Conservation (phyloP, 2,888 invertebrate genomes). For the Timema podura region DNA sequence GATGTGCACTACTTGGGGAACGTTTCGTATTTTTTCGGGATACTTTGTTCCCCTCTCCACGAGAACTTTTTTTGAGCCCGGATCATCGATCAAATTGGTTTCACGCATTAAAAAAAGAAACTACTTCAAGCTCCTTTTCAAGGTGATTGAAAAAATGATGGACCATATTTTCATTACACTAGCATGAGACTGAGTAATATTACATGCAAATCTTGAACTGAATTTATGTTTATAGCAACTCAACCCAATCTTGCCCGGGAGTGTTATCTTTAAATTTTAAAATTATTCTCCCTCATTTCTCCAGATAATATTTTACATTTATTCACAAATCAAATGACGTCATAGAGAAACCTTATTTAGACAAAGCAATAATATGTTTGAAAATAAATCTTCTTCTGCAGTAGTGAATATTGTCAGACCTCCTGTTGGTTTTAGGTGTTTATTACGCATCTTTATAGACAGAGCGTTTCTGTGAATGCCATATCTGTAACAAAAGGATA, state of each 20-base stretch:
- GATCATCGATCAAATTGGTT: background rate
- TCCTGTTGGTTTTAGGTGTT: background rate
- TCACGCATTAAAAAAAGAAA: background rate
- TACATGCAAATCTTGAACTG: background rate
- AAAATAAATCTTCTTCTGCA: background rate
- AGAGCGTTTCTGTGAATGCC: background rate
- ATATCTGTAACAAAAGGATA: background rate
- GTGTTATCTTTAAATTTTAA: background rate
- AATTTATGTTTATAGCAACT: background rate
- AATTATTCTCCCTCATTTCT: background rate
- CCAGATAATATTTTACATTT: background rate
- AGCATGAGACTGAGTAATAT: background rate
- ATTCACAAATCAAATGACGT: background rate
- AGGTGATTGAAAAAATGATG: background rate
- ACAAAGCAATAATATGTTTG: background rate
- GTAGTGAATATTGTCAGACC: background rate
- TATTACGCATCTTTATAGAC: background rate
- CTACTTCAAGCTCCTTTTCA: background rate
- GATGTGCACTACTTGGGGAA: background rate
- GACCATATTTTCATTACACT: background rate
- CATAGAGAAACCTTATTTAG: background rate
- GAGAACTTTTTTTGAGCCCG: background rate
- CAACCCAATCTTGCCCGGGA: background rate
- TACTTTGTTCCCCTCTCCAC: background rate
- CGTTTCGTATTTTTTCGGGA: too few relatives aligned